Evolutionary conservation across 2,113 vertebrate genomes (phyloP).

Genomic region (Orycteropus afer): DNA sequence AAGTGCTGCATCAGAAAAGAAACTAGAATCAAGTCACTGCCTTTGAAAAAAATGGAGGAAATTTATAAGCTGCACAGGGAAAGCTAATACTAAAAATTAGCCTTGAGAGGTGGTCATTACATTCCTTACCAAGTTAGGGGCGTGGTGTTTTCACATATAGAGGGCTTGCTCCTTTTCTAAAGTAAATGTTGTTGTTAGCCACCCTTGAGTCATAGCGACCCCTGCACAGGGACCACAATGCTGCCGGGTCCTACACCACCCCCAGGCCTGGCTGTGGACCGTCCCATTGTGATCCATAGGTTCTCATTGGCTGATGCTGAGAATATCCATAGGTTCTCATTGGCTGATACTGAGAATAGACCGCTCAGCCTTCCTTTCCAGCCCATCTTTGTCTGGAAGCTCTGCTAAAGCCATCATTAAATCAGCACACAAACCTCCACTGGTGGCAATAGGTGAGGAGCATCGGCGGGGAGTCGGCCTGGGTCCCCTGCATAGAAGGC

Average conservation of each 20-base stretch:
- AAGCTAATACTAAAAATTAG: conserved; percentile 23
- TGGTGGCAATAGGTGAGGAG: too few relatives aligned
- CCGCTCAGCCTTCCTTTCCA: background rate
- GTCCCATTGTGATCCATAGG: background rate
- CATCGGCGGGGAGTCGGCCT: background rate
- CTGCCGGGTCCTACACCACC: background rate
- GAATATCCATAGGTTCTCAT: too few relatives aligned
- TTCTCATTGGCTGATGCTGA: background rate
- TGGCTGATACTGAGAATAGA: background rate
- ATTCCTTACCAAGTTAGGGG: background rate
- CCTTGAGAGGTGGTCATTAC: background rate
- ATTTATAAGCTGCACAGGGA: background rate
- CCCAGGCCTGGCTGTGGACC: background rate
- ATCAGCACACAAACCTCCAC: background rate
- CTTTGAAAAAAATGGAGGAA: background rate
- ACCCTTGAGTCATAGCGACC: background rate
- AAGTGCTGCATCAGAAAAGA: background rate
- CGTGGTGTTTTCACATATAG: background rate
- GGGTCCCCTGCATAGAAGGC: background rate
- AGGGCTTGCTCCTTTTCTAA: background rate
- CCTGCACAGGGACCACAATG: background rate
- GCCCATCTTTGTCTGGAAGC: background rate
- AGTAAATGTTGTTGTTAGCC: background rate
- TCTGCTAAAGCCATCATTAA: background rate
- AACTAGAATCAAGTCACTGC: background rate